These are phyloP conservation scores for Anabacerthia variegaticeps DNA, from an alignment of 2,797 vertebrate genomes.

Conservation along the genomic window DNA sequence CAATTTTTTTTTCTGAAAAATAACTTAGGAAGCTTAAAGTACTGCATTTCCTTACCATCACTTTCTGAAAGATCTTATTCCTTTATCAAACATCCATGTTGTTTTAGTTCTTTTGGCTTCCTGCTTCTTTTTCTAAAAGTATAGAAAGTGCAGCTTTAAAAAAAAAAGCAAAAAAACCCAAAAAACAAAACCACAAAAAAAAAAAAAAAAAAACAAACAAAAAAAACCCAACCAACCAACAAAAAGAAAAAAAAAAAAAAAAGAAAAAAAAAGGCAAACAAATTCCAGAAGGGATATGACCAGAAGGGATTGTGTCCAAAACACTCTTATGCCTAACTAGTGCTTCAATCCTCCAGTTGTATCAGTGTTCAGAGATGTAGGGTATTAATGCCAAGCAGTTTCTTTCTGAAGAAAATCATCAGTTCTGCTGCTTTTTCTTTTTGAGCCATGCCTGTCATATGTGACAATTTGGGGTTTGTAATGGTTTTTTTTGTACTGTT, in stretches of 20 bases:
- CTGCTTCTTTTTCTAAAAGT: neutral
- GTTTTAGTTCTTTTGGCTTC: neutral
- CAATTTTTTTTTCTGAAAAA: neutral
- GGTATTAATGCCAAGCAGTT: neutral
- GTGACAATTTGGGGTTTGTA: neutral
- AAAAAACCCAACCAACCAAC: too few species aligned
- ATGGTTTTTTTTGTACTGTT: conserved; percentile 18
- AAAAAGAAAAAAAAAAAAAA: neutral
- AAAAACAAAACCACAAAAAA: rapidly evolving
- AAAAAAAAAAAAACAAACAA: too few species aligned
- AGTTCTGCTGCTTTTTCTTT: conserved; percentile 55
- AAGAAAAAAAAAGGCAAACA: too few species aligned
- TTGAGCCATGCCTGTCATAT: conserved; percentile 57
- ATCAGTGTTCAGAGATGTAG: neutral
- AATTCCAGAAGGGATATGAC: neutral
- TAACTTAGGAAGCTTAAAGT: neutral
- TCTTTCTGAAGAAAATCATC: neutral
- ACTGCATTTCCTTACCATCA: neutral
- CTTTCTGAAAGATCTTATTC: neutral
- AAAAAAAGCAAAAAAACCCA: neutral
- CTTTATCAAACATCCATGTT: neutral
- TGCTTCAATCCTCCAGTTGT: neutral
- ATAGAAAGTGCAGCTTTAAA: neutral
- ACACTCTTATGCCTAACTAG: neutral
- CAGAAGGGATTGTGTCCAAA: neutral